These are phyloP conservation scores for Zaprionus inermis DNA, from an alignment of 1,140 invertebrate species.

Conservation along the genomic window DNA sequence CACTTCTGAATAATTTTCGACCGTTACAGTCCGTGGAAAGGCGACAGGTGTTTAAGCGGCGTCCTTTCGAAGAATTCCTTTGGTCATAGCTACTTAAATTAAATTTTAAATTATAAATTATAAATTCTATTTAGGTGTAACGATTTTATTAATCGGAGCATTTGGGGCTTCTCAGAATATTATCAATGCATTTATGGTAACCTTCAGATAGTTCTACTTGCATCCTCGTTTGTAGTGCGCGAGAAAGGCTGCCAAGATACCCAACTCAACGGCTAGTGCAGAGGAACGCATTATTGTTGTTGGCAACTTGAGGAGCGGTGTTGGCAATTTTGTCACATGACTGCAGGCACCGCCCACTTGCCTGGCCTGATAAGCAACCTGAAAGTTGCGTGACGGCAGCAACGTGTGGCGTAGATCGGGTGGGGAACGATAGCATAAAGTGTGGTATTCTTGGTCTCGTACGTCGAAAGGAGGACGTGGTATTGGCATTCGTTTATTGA, in stretches of 20 bases:
- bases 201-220: constrained; percentile 12
- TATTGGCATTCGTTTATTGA: constrained; percentile 62
- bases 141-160: constrained; percentile 31
- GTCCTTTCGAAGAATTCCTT: constrained; percentile 33
- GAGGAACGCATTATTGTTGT: constrained; percentile 25
- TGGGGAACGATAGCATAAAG: constrained; percentile 27
- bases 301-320: constrained; percentile 25
- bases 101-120: neutral
- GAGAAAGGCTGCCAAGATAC: constrained; percentile 48
- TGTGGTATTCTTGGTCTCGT: constrained; percentile 65
- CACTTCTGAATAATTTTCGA: constrained; percentile 86
- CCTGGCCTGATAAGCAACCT: constrained; percentile 3
- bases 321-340: neutral
- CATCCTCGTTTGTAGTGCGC: constrained; percentile 22
- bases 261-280: constrained; percentile 56
- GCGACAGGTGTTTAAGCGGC: constrained; percentile 86
- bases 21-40: constrained; percentile 86
- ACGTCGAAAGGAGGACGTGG: constrained; percentile 68
- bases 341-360: constrained; percentile 1
- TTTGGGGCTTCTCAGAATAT: neutral
- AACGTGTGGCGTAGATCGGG: neutral
- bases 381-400: neutral
- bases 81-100: constrained; percentile 45
- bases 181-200: too few species aligned
- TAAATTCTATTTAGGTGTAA: constrained; percentile 14